Evolutionary conservation across 1,140 invertebrate species (phyloP).

Genomic region (Bombus consobrinus): DNA sequence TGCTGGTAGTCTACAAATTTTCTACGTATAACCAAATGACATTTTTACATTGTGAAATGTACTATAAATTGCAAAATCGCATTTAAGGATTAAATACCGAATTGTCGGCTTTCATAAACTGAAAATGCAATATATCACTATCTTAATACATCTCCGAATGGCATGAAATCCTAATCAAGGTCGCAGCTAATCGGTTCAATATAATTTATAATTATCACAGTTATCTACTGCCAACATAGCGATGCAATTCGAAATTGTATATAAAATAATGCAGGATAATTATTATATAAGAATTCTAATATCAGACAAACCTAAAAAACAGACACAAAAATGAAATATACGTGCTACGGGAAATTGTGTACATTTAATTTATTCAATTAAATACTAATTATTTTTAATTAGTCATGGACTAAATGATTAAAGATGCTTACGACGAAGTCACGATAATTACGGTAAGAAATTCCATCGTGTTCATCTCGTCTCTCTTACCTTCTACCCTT

Average conservation of each 20-base stretch:
- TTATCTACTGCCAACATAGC: too few species aligned
- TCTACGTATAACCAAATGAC: background rate
- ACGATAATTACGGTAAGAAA: slow-evolving; percentile 57
- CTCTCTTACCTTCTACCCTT: background rate
- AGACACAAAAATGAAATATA: background rate
- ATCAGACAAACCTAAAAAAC: background rate
- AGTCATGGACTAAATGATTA: background rate
- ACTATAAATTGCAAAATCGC: background rate
- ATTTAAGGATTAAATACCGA: too few species aligned
- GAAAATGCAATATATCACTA: too few species aligned
- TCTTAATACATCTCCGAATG: too few species aligned
- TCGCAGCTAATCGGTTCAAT: too few species aligned
- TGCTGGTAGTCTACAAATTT: too few species aligned
- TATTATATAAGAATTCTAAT: too few species aligned
- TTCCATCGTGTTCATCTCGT: slow-evolving; percentile 38
- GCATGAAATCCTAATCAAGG: too few species aligned
- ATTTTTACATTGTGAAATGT: background rate
- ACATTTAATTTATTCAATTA: background rate
- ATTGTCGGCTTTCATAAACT: too few species aligned
- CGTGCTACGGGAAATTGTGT: background rate
- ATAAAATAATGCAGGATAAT: too few species aligned
- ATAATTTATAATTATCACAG: too few species aligned
- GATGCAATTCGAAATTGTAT: background rate
- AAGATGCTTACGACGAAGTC: background rate
- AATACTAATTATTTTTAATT: background rate